Conservation (phyloP, 1,140 invertebrate species). For the Drosophila biarmipes region DNA sequence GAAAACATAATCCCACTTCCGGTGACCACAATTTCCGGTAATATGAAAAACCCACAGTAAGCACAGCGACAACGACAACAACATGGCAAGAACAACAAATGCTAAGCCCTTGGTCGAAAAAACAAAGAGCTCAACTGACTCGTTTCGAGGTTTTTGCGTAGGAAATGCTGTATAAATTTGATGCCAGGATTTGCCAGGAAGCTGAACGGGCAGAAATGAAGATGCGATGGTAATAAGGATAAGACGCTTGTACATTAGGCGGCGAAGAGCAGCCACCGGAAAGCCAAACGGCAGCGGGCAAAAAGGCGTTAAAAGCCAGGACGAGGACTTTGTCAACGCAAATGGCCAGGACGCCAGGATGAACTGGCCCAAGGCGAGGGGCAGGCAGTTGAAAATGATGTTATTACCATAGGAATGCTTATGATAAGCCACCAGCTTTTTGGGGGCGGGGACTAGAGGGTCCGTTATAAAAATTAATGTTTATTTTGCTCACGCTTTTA, state of each 20-base stretch:
- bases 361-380: constrained; percentile 25
- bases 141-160: constrained; percentile 59
- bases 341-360: constrained; percentile 23
- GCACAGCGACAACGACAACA: constrained; percentile 45
- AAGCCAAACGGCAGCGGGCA: constrained; percentile 34
- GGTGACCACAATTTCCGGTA: constrained; percentile 78
- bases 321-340: constrained; percentile 53
- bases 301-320: constrained; percentile 73
- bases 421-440: constrained; percentile 56
- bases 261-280: constrained; percentile 38
- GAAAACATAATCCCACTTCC: constrained; percentile 80
- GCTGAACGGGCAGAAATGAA: constrained; percentile 79
- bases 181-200: constrained; percentile 67
- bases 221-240: constrained; percentile 77
- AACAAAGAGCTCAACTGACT: constrained; percentile 61
- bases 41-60: constrained; percentile 79
- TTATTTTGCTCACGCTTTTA: constrained; percentile 77
- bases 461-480: constrained; percentile 76
- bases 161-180: constrained; percentile 77
- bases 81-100: constrained; percentile 24
- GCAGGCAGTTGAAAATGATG: constrained; percentile 67
- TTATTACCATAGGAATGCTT: constrained; percentile 77
- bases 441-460: not conserved
- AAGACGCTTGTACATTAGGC: constrained; percentile 72
- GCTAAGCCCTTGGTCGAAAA: constrained; percentile 46